Evolutionary conservation across 1,140 invertebrate species (phyloP), one percentile per base, ranked within the genome.

Genomic region (Drosophila tani): DNA sequence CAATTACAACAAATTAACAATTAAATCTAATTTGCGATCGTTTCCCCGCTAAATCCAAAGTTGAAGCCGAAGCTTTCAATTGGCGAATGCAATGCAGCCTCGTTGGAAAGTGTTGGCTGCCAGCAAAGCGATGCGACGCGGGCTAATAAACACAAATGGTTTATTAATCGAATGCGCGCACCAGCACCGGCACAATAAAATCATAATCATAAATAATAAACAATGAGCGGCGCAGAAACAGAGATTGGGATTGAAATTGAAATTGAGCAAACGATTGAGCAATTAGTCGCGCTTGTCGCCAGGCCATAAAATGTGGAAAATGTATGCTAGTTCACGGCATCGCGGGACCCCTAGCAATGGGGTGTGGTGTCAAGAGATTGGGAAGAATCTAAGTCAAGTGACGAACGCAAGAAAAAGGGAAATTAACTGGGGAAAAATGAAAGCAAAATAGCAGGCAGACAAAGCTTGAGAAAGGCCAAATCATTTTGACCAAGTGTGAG

Each of bases 81-180:
- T 68, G 58, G 17, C 40, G 19, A 49, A 38, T 38, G 58, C 24
- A 58, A 41, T 29, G 53, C n/a, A 58, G 51, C 17, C 43, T 57
- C 24, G 24, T 62, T 86, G 67, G 84, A 86, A 87, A 87, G 83
- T 88, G 84, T 83, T 77, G 80, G 67, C 74, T 74, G 80, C 40
- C 59, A 69, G 58, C 63, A 35, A 70, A 40, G 63, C 49, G 38
- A 70, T 46, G 47, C 64, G 81, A 79, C 80, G 60, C 80, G 76
- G 69, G 84, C 80, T 83, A 86, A 88, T 86, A 76, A 82, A 82
- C 83, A 76, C 79, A 88, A 84, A 85, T 79, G 69, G 81, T 77
- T 85, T 84, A 83, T 88, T 84, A 82, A 78, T 87, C 83, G 74
- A 87, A 83, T 70, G 67, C 59, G 64, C 58, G 60, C 62, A 76